Conservation (phyloP, 92 coral and sea anemone genomes). For the Actinernus sp. region DNA sequence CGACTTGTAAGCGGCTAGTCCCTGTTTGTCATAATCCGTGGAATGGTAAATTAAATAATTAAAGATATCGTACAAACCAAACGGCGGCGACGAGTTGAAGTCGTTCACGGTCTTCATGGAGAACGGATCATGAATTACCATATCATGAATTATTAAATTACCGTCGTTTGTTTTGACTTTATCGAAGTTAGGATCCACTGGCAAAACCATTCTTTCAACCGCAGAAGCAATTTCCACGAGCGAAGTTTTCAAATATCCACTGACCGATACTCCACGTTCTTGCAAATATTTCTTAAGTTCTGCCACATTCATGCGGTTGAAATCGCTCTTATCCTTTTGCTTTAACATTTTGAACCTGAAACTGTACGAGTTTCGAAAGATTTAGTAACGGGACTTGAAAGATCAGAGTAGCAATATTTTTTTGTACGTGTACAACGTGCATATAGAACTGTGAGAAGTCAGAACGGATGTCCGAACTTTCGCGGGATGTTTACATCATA, state of each 20-base stretch:
- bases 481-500: no score
- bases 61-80: conserved; percentile 66
- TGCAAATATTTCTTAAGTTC: no score
- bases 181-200: conserved; percentile 48
- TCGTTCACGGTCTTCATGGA: conserved; percentile 52
- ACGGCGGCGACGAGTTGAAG: conserved; percentile 61
- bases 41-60: conserved; percentile 58
- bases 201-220: conserved; percentile 38
- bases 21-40: conserved; percentile 67
- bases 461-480: no score
- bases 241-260: conserved; percentile 33
- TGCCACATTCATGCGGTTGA: no score
- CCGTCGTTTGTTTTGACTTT: conserved; percentile 47
- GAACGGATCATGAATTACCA: conserved; percentile 50
- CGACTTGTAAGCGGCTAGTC: conserved; percentile 69
- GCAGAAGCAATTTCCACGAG: conserved; percentile 33
- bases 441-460: no score
- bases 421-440: no score
- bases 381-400: no score
- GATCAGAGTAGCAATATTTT: no score
- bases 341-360: no score
- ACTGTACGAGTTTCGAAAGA: no score
- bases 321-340: no score
- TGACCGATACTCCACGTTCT: conserved; percentile 17
- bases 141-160: conserved; percentile 41